Base-by-base conservation (phyloP, 2,888 invertebrate genomes). In the Melinaea menophilus region DNA sequence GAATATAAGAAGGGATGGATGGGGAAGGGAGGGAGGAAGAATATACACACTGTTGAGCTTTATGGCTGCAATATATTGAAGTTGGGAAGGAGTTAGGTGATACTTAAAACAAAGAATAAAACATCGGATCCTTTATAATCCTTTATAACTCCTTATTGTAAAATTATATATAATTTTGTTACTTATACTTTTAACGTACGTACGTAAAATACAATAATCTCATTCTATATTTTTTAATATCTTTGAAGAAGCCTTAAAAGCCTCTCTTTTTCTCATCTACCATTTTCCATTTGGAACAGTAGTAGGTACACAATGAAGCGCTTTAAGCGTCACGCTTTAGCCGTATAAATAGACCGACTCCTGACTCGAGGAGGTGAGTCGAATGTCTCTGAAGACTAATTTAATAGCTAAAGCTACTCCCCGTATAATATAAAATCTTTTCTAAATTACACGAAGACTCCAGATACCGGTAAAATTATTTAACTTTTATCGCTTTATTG, bases 331-430 rank as follows among this genome's bases (percentile, higher is more conserved):
- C n/a, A 46, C 46, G n/a, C 46, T 46, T n/a, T 3, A 46, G 46
- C 46, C 11, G 11, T n/a, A 46, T 31, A 51, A 31, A 22, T 48
- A 46, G n/a, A 46, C 46, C 12, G 11, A 46, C 46, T 46, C 46
- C 46, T 46, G 46, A 46, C 48, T 13, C 63, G 55, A 58, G 13
- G 61, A 58, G 61, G 60, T 41, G 61, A 62, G 57, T 66, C 22
- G 22, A 22, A 22, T 22, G 61, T 67, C 64, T 66, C 57, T 59
- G 55, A 58, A 62, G 62, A 62, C 61, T 59, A 66, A 69, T 66
- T 61, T 62, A 58, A 69, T 66, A 59, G 56, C 41, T 60, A 34
- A 55, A 60, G 59, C 55, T 57, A 54, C 31, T 7, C 7, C 11
- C 31, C 31, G 31, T 48, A 7, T 31, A 7, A 31, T 31, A 31